Percentiles rank a stretch among this genome's conserved stretches.
These are phyloP conservation scores for Cololabis saira DNA, from an alignment of 2,113 vertebrate genomes.

Conservation along the genomic window DNA sequence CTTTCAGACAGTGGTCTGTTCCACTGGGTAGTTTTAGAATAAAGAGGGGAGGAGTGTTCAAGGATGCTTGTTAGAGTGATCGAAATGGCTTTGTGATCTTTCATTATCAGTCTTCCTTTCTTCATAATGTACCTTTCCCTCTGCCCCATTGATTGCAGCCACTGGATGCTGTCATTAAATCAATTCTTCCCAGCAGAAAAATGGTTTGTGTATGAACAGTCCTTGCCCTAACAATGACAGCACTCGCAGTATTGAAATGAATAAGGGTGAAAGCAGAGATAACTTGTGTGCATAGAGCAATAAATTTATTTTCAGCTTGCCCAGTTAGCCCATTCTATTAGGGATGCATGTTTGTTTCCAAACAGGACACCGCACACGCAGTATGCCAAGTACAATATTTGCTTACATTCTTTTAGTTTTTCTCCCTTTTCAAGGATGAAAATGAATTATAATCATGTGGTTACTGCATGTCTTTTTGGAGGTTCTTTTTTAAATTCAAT, in stretches of 20 bases:
- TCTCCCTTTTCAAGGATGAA: constrained; percentile 47
- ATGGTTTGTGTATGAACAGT: constrained; percentile 80
- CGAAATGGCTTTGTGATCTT: constrained; percentile 77
- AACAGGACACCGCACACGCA: constrained; percentile 30
- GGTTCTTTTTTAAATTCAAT: too few species aligned
- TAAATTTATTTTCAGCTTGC: constrained; percentile 62
- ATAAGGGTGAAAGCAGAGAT: constrained; percentile 65
- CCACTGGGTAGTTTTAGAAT: constrained; percentile 23
- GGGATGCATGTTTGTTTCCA: constrained; percentile 57
- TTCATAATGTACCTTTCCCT: constrained; percentile 78
- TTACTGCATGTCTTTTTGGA: too few species aligned
- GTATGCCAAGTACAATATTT: constrained; percentile 33
- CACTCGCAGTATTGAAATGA: constrained; percentile 62
- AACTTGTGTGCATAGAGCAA: constrained; percentile 49
- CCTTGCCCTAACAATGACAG: constrained; percentile 72
- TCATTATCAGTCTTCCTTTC: constrained; percentile 78
- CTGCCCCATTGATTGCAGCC: constrained; percentile 78
- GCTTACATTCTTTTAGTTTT: constrained; percentile 39
- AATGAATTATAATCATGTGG: constrained; percentile 36
- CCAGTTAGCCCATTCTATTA: constrained; percentile 35
- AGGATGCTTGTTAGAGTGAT: constrained; percentile 72
- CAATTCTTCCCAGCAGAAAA: constrained; percentile 80
- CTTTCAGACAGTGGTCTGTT: constrained; percentile 17
- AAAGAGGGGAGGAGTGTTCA: constrained; percentile 49
- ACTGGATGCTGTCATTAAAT: constrained; percentile 81